Conservation (phyloP, 2,113 vertebrate species). For the Nerophis ophidion region DNA sequence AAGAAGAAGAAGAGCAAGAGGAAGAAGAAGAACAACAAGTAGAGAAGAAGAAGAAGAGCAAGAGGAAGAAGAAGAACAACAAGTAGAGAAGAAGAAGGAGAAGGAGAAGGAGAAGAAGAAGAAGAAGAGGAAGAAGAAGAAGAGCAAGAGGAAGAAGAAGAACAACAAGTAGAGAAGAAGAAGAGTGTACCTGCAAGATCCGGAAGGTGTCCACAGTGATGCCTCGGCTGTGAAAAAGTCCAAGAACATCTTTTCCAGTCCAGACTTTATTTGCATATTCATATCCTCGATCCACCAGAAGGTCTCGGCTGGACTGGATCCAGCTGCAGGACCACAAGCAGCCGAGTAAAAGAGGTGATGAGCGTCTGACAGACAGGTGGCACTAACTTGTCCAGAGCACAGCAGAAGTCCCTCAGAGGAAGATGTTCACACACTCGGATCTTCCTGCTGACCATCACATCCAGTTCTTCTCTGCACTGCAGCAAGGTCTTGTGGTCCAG, state of each 20-base stretch:
- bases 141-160: too few relatives aligned
- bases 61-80: too few relatives aligned
- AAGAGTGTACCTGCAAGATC: constrained; percentile 77
- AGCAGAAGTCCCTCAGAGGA: constrained; percentile 80
- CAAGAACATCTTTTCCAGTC: constrained; percentile 82
- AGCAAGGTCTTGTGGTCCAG: constrained; percentile 74
- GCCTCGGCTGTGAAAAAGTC: constrained; percentile 78
- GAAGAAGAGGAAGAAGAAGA: too few relatives aligned
- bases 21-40: too few relatives aligned
- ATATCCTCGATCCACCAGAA: constrained; percentile 80
- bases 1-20: too few relatives aligned
- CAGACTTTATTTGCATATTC: constrained; percentile 86
- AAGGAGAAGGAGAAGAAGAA: too few relatives aligned
- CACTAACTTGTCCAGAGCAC: constrained; percentile 80
- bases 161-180: not conserved
- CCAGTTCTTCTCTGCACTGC: constrained; percentile 80
- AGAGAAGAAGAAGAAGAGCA: too few relatives aligned
- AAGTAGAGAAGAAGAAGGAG: too few relatives aligned
- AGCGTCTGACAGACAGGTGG: too few relatives aligned
- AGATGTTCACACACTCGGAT: constrained; percentile 78
- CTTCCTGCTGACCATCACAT: constrained; percentile 78
- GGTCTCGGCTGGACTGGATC: constrained; percentile 74
- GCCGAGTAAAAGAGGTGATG: not conserved
- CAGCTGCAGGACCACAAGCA: constrained; percentile 71
- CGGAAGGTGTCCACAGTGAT: constrained; percentile 80